Percentiles rank a stretch among this genome's conserved stretches.
Conservation (phyloP, 2,113 vertebrate genomes). For the Paralichthys olivaceus region DNA sequence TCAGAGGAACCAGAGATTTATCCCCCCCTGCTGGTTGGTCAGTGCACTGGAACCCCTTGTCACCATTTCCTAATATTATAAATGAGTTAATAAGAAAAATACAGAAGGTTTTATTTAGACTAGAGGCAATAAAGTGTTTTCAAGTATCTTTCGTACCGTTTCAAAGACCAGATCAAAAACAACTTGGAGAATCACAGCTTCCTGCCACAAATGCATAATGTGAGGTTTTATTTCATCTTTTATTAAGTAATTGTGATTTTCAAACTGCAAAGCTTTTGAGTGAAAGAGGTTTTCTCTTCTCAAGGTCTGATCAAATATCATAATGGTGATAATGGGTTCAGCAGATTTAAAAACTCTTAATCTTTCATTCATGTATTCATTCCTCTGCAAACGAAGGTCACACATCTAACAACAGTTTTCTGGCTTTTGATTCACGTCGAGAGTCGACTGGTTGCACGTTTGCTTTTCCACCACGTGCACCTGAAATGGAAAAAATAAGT, state of each 20-base stretch:
- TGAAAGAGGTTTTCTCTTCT: conserved; percentile 15
- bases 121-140: neutral
- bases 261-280: conserved; percentile 8
- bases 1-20: conserved; percentile 41
- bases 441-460: neutral
- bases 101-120: neutral
- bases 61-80: neutral
- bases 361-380: neutral
- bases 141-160: no score
- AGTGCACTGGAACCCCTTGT: conserved; percentile 9
- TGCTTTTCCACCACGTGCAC: neutral
- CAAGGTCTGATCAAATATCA: conserved; percentile 44
- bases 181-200: neutral
- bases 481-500: neutral
- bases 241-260: conserved; percentile 10
- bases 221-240: neutral
- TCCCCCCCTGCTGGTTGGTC: conserved; percentile 73
- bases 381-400: neutral
- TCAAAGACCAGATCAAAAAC: no score
- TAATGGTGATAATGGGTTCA: conserved; percentile 51
- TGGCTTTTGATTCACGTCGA: conserved; percentile 14
- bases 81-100: neutral
- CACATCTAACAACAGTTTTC: neutral
- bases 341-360: conserved; percentile 13
- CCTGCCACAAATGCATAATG: neutral